Conservation (phyloP, 1,140 invertebrate genomes). For the Fopius arisanus region DNA sequence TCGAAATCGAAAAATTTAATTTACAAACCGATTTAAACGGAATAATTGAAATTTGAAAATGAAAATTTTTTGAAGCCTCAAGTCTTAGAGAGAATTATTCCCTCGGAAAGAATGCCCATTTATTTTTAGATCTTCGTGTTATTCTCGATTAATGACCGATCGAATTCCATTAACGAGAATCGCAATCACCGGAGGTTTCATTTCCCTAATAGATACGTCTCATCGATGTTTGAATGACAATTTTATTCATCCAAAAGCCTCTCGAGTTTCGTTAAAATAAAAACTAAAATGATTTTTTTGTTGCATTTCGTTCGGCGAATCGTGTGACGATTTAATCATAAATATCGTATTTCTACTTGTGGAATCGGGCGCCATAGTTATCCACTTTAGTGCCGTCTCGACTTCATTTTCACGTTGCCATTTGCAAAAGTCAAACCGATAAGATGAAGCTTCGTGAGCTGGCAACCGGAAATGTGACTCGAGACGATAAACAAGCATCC, state of each 20-base stretch:
- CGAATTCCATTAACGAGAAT: no score
- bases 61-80: no score
- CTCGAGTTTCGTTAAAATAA: not conserved
- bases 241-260: not conserved
- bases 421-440: constrained; percentile 1
- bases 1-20: no score
- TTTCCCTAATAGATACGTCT: no score
- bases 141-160: no score
- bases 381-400: not conserved
- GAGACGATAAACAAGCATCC: constrained; percentile 2
- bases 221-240: not conserved
- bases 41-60: no score
- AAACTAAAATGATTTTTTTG: not conserved
- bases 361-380: not conserved
- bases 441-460: not conserved
- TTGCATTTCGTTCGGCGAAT: not conserved
- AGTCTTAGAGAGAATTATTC: no score
- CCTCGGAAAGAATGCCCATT: not conserved
- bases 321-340: not conserved
- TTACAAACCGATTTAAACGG: no score
- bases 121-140: not conserved
- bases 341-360: not conserved
- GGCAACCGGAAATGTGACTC: constrained; percentile 7
- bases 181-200: no score
- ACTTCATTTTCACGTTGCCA: not conserved